Evolutionary conservation across 2,888 invertebrate species (phyloP).

Genomic region (Xestia ashworthii): DNA sequence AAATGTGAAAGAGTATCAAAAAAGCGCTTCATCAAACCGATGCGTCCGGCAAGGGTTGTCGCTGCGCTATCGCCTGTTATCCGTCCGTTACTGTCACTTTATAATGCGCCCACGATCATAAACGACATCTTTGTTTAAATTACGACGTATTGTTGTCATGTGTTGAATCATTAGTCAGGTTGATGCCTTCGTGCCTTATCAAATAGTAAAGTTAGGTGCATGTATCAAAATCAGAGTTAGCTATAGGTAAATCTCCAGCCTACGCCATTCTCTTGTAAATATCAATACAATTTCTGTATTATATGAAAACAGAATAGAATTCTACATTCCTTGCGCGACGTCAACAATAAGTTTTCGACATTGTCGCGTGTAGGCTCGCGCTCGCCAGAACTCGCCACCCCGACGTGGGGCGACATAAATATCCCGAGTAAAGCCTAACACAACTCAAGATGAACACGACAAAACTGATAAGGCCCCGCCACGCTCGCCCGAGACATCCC

Average conservation of each 20-base stretch:
- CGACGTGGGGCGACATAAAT: conserved; percentile 85
- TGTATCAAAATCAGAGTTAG: conserved; percentile 42
- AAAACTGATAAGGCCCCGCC: conserved; percentile 88
- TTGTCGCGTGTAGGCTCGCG: conserved; percentile 84
- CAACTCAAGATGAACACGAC: conserved; percentile 91
- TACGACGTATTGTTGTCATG: conserved; percentile 38
- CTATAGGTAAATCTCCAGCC: conserved; percentile 54
- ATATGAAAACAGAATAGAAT: conserved; percentile 68
- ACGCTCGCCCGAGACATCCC: conserved; percentile 88
- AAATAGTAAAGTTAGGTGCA: conserved; percentile 12
- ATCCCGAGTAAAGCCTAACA: conserved; percentile 89
- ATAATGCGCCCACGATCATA: conserved; percentile 62
- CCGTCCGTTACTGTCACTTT: conserved; percentile 67
- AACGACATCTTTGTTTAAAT: conserved; percentile 62
- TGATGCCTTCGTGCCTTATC: conserved; percentile 5
- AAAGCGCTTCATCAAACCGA: conserved; percentile 89
- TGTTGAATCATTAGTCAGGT: conserved; percentile 41
- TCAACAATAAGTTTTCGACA: conserved; percentile 84
- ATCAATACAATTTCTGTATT: conserved; percentile 64
- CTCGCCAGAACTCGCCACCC: conserved; percentile 79
- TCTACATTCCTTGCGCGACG: conserved; percentile 72
- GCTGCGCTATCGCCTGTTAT: conserved; percentile 70
- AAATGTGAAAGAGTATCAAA: conserved; percentile 85
- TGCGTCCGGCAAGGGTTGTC: conserved; percentile 88
- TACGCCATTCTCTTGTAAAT: conserved; percentile 57